Conservation (phyloP, 2,113 vertebrate species). For the Scortum barcoo region DNA sequence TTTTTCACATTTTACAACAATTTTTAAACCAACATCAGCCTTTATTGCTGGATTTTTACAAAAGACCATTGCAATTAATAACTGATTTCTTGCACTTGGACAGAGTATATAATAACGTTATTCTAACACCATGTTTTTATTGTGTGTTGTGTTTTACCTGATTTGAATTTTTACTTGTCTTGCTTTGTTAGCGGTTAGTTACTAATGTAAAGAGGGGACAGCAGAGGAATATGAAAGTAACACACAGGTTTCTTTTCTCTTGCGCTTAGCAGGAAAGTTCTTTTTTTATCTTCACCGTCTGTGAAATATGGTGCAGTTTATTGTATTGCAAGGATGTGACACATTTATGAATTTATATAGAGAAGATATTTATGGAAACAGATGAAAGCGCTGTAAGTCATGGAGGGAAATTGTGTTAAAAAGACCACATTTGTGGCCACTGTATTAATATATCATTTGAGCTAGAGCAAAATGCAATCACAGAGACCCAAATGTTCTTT, state of each 20-base stretch:
- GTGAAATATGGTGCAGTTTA: constrained; percentile 85
- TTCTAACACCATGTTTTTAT: not conserved
- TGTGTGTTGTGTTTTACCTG: not conserved
- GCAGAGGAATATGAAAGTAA: constrained; percentile 26
- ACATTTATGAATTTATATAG: constrained; percentile 85
- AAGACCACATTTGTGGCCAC: constrained; percentile 81
- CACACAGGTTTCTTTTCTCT: constrained; percentile 43
- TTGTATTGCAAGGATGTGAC: constrained; percentile 84
- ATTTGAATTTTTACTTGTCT: not conserved
- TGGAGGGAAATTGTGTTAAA: constrained; percentile 82
- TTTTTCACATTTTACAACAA: not conserved
- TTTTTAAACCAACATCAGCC: not conserved
- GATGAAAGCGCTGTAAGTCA: constrained; percentile 85
- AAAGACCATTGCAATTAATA: not conserved
- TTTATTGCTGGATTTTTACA: not conserved
- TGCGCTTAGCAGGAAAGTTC: constrained; percentile 29
- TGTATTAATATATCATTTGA: constrained; percentile 85
- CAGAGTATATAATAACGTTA: not conserved
- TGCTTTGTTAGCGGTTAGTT: constrained; percentile 24
- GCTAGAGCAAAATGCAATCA: constrained; percentile 83
- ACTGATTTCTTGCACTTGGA: constrained; percentile 7
- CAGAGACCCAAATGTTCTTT: constrained; percentile 81
- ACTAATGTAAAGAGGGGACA: constrained; percentile 47
- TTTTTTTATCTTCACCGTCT: constrained; percentile 63
- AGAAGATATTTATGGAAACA: constrained; percentile 85